These are phyloP conservation scores for Apostichopus leukothele DNA, from an alignment of 53 echinoderm and acorn worm genomes.

Conservation along the genomic window DNA sequence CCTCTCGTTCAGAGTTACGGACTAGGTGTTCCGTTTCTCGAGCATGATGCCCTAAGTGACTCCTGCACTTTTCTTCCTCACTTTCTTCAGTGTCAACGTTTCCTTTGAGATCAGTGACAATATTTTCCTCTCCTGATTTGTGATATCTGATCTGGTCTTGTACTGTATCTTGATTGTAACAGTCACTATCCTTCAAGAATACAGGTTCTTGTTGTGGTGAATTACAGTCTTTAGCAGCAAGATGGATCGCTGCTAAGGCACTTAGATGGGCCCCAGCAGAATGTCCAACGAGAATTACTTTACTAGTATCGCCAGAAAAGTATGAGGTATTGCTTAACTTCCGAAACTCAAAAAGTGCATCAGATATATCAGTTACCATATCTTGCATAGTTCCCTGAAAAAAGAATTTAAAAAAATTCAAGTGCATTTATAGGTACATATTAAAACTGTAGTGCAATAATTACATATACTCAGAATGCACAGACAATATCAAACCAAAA, in stretches of 20 bases:
- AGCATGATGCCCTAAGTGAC: neutral
- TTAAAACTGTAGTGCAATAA: too few species aligned
- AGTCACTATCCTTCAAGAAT: neutral
- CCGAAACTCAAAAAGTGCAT: conserved; percentile 28
- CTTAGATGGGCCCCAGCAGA: conserved; percentile 61
- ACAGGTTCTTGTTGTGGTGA: neutral
- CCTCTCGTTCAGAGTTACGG: neutral
- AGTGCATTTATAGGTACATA: neutral
- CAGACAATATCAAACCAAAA: too few species aligned
- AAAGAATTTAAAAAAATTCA: neutral
- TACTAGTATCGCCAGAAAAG: neutral
- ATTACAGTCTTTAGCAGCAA: neutral
- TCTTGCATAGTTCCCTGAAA: conserved; percentile 52
- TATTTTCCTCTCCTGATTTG: neutral
- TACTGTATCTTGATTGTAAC: neutral
- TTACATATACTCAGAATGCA: too few species aligned
- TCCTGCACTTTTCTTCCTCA: neutral
- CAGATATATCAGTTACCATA: conserved; percentile 54
- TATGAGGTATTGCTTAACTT: neutral
- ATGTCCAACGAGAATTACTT: conserved; percentile 56
- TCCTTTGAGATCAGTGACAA: neutral
- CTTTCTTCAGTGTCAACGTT: neutral
- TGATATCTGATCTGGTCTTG: neutral
- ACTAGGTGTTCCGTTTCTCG: neutral
- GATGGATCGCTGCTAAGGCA: conserved; percentile 45